Evolutionary conservation across 1,140 invertebrate species (phyloP).

Genomic region (Pseudoatta argentina): DNA sequence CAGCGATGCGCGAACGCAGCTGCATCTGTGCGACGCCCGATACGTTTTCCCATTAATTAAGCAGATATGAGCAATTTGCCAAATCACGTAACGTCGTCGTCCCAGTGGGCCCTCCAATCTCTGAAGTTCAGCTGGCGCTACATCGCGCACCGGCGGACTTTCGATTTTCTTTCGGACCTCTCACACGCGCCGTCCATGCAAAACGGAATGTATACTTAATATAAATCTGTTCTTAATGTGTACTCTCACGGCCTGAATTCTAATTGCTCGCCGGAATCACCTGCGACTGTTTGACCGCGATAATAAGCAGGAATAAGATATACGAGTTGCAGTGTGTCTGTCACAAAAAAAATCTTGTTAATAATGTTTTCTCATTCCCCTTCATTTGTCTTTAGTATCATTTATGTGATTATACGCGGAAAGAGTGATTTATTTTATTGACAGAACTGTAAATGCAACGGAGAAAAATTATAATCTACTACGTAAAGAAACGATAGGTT

Average conservation of each 20-base stretch:
- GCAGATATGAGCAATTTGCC: slow-evolving; percentile 61
- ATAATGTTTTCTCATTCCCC: slow-evolving; percentile 19
- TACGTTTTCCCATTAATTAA: slow-evolving; percentile 66
- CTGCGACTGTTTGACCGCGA: slow-evolving; percentile 34
- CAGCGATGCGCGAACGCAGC: slow-evolving; percentile 14
- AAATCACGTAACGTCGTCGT: slow-evolving; percentile 57
- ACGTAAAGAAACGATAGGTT: neutral
- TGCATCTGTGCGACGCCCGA: slow-evolving; percentile 43
- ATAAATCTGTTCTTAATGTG: slow-evolving; percentile 55
- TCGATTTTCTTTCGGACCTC: slow-evolving; percentile 42
- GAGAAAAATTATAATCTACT: neutral
- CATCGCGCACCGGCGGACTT: slow-evolving; percentile 25
- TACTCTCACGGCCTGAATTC: slow-evolving; percentile 37
- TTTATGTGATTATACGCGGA: neutral
- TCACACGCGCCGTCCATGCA: slow-evolving; percentile 13
- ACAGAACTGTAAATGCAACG: neutral
- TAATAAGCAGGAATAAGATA: slow-evolving; percentile 4
- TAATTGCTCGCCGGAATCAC: slow-evolving; percentile 4
- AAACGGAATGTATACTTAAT: slow-evolving; percentile 52
- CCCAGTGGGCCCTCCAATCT: slow-evolving; percentile 37
- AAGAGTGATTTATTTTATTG: neutral
- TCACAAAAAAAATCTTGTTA: slow-evolving; percentile 10
- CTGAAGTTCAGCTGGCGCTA: slow-evolving; percentile 57
- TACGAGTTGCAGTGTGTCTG: neutral
- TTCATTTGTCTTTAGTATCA: neutral